phyloP scores from a whole-genome alignment of 2,888 invertebrate species.

The Asteroscopus sphinx region DNA sequence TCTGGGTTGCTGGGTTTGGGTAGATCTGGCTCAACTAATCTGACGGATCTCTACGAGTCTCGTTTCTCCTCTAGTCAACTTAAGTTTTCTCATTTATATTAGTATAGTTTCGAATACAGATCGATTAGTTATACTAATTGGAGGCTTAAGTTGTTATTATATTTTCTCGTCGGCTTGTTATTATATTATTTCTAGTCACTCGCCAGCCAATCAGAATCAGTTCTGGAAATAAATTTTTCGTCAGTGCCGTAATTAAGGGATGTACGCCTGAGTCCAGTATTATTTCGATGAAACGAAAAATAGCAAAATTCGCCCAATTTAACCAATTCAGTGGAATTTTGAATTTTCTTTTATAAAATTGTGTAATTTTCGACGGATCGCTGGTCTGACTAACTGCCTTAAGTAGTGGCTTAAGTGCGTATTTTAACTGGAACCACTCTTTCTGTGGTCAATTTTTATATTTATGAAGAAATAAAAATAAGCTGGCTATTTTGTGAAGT shows the following conservation, averaged over 20 bases:
- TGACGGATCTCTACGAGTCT: not conserved
- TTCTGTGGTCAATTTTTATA: not conserved
- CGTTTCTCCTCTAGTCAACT: constrained; percentile 4
- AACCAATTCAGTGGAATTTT: constrained; percentile 45
- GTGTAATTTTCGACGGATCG: constrained; percentile 39
- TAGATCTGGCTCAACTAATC: too few relatives aligned
- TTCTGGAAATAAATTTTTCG: constrained; percentile 64
- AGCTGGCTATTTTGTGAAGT: not conserved
- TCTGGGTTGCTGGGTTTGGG: too few relatives aligned
- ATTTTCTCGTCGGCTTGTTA: constrained; percentile 64
- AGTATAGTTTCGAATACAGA: constrained; percentile 57
- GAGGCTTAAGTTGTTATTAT: constrained; percentile 76
- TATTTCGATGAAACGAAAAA: constrained; percentile 35
- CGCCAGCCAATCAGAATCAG: constrained; percentile 54
- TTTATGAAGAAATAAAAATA: not conserved
- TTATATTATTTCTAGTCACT: constrained; percentile 63
- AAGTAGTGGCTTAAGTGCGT: constrained; percentile 31
- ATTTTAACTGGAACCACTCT: constrained; percentile 24
- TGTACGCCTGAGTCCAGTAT: constrained; percentile 15
- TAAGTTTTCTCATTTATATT: constrained; percentile 52
- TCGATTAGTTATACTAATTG: constrained; percentile 75
- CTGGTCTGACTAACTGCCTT: constrained; percentile 42
- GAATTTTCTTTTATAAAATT: constrained; percentile 45
- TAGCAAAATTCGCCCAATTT: constrained; percentile 39
- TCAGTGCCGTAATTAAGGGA: constrained; percentile 48